Base-by-base conservation (phyloP, 2,113 vertebrate species). In the Sylvia atricapilla region DNA sequence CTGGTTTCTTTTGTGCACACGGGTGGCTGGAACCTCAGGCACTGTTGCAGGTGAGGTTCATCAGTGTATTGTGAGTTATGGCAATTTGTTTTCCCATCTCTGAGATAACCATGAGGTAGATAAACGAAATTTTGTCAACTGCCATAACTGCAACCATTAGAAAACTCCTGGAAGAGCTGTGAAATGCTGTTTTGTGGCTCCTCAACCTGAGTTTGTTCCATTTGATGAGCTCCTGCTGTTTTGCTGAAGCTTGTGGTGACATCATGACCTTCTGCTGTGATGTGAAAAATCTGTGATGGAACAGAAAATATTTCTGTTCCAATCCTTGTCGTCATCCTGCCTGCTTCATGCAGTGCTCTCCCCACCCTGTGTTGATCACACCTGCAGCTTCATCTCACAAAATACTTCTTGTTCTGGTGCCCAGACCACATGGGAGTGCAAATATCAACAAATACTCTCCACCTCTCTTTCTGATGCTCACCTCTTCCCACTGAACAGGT, bases 341-440 rank as follows among this genome's bases (percentile, higher is more conserved):
- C 44, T 67, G 7, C 58, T 27, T 14, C 23, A 6, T 68, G n/a
- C 52, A 50, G 21, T 15, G 23, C 35, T 84, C 55, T 92, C 23
- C 22, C 13, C 13, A 5, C 46, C 21, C 17, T 49, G 46, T 80
- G n/a, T 1, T 47, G 33, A 18, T 39, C 49, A 15, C 58, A 10
- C 6, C 62, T 77, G 15, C 30, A 35, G 24, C 44, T 76, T 73
- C 35, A 31, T 25, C 27, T 79, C 50, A n/a, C n/a, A 28, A 46
- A 87, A 31, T 8, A 1, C 6, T 37, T 37, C 37, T 81, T 39
- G 7, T 27, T 87, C 50, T 35, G 9, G 17, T 68, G 58, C 12
- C 21, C 6, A 23, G 16, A 7, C 47, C 23, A 11, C 0, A 0
- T 23, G 4, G 18, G 31, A 56, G 16, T 52, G 23, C 15, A 47